Evolutionary conservation across 2,113 vertebrate genomes (phyloP).

Genomic region (Platysternon megacephalum): DNA sequence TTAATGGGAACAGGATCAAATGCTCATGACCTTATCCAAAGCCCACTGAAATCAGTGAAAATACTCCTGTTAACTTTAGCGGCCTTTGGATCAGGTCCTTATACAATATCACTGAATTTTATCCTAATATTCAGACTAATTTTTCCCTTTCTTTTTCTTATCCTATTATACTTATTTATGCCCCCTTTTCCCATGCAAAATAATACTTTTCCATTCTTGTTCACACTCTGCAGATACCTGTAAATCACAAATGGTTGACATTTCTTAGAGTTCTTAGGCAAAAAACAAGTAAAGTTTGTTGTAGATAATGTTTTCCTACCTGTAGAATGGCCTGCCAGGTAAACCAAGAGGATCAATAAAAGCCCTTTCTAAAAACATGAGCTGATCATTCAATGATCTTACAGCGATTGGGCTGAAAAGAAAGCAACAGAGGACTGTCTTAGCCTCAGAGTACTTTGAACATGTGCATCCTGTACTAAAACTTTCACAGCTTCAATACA

Average conservation of each 20-base stretch:
- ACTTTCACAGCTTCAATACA: neutral
- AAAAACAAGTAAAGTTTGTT: neutral
- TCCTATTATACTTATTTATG: neutral
- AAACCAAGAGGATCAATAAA: constrained; percentile 95
- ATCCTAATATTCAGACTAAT: neutral
- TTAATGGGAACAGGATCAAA: neutral
- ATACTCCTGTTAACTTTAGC: neutral
- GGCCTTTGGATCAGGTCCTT: neutral
- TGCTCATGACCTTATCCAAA: neutral
- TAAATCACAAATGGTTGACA: neutral
- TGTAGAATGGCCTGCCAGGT: constrained; percentile 92
- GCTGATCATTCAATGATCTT: constrained; percentile 90
- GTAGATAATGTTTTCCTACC: constrained; percentile 76
- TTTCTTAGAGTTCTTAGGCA: neutral
- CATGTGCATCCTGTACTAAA: neutral
- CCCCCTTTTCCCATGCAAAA: neutral
- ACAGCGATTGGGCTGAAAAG: constrained; percentile 71
- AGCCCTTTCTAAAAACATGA: constrained; percentile 95
- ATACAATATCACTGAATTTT: neutral
- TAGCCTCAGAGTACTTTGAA: neutral
- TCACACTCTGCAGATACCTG: neutral
- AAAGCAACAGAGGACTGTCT: neutral
- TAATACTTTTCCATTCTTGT: neutral
- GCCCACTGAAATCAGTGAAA: neutral
- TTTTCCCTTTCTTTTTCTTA: neutral